A percentile compares a stretch with the other conserved stretches of the same genome.
Conservation (phyloP, 2,113 vertebrate genomes). For the Tapirus terrestris region DNA sequence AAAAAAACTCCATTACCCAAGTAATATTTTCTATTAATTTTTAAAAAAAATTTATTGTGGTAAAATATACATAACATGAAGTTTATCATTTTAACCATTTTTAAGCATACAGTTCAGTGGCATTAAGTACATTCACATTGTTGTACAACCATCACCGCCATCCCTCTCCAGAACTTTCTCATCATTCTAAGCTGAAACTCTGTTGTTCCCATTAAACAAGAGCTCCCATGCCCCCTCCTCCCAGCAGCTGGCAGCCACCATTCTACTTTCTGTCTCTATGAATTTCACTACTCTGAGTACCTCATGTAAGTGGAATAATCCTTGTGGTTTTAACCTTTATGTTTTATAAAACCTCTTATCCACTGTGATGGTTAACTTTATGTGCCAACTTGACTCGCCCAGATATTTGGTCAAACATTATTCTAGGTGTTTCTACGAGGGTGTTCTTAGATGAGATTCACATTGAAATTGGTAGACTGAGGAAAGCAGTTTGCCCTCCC, state of each 20-base stretch:
- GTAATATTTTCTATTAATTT: not conserved
- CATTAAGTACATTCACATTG: too few relatives aligned
- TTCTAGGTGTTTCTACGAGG: not conserved
- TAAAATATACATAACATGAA: not conserved
- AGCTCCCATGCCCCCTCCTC: not conserved
- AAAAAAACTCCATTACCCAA: not conserved
- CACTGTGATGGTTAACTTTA: not conserved
- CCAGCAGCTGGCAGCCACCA: not conserved
- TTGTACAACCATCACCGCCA: rapidly evolving
- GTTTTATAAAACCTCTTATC: not conserved
- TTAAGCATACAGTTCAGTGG: rapidly evolving
- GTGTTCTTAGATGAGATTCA: not conserved
- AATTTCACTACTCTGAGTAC: not conserved
- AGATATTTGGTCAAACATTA: not conserved
- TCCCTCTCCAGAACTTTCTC: not conserved
- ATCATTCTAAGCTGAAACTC: not conserved
- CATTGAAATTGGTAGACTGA: not conserved
- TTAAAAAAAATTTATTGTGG: not conserved
- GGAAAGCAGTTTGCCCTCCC: not conserved
- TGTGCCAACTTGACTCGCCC: not conserved
- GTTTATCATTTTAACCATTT: not conserved
- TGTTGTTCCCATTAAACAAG: not conserved
- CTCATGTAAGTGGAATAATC: not conserved
- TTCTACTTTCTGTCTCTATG: not conserved
- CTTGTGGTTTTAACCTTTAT: not conserved